Evolutionary conservation across 2,113 vertebrate species (phyloP).

Genomic region (Lasiurus cinereus): DNA sequence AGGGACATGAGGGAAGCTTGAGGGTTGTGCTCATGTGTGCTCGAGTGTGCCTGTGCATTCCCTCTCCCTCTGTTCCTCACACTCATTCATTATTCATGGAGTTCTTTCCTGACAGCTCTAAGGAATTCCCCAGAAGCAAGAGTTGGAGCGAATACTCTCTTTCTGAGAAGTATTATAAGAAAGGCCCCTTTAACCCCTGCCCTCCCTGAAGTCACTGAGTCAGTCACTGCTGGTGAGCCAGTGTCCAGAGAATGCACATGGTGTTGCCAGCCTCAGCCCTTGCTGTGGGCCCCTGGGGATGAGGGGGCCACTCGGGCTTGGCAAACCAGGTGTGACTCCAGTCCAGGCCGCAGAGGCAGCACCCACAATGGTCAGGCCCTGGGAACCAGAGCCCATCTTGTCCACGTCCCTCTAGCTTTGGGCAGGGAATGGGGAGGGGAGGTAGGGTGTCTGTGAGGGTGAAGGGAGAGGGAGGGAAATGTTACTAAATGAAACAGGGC

Average conservation of each 20-base stretch:
- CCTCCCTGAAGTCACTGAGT: background rate
- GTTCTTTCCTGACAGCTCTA: background rate
- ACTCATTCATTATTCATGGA: background rate
- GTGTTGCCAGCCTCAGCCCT: background rate
- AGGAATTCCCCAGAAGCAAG: background rate
- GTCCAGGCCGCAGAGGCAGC: background rate
- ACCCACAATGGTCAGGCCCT: accelerated
- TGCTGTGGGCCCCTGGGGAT: background rate
- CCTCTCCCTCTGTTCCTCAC: background rate
- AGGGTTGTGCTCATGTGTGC: background rate
- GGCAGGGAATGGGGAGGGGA: accelerated
- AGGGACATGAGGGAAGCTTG: background rate
- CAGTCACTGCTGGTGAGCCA: background rate
- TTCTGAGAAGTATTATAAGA: background rate
- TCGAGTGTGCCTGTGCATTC: background rate
- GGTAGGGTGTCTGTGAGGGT: background rate
- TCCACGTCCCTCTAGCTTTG: background rate
- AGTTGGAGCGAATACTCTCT: background rate
- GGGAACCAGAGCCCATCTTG: background rate
- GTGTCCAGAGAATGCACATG: background rate
- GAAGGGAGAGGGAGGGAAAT: background rate
- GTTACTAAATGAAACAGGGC: slow-evolving; percentile 56
- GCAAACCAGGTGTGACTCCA: background rate
- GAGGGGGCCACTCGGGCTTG: accelerated
- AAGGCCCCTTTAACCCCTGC: background rate